Evolutionary conservation across 2,113 vertebrate species (phyloP), one percentile per base, ranked within the genome.

Genomic region (Xiphophorus couchianus): DNA sequence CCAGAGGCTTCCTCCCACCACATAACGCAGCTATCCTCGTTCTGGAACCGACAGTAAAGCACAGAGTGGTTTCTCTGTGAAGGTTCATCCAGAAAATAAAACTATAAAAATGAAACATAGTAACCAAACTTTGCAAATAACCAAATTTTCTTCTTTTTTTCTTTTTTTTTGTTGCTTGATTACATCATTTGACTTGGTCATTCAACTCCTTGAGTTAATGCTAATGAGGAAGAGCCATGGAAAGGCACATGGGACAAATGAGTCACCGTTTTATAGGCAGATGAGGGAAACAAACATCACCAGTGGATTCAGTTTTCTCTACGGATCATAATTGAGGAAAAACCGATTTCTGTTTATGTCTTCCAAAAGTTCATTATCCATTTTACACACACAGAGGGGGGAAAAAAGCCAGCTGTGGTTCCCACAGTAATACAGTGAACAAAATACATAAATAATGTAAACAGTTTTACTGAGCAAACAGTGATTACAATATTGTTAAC

Each of bases 51-150:
- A 33, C 19, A 31, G 35, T 65, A 70, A 48, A 48, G 3, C 44
- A 48, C 44, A 19, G 60, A 73, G 33, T 2, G 44, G 58, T 65
- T 61, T 27, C 27, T 42, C 33, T 35, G 63, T 48, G 63, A 73
- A 69, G 64, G 54, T 29, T 84, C 31, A 33, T 80, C 62, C 74
- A 84, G 88, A 72, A 74, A 28, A 37, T 11, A 37, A 11, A 37
- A 35, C 44, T 1, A 48, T 48, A 6, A 48, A 48, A 48, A 22
- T 19, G 0, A 48, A 19, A 19, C 78, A 39, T 69, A 62, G 72
- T 72, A 65, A 80, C 74, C 84, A 83, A 83, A 71, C 61, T 66
- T 33, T 51, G 86, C 81, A 76, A 84, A 84, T 66, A 77, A 82
- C 82, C 75, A 74, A 27, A 42, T 73, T 33, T 68, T 35, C 7